Evolutionary conservation across 64 coral and sea anemone genomes (phyloP).

Genomic region (Montipora foliosa): DNA sequence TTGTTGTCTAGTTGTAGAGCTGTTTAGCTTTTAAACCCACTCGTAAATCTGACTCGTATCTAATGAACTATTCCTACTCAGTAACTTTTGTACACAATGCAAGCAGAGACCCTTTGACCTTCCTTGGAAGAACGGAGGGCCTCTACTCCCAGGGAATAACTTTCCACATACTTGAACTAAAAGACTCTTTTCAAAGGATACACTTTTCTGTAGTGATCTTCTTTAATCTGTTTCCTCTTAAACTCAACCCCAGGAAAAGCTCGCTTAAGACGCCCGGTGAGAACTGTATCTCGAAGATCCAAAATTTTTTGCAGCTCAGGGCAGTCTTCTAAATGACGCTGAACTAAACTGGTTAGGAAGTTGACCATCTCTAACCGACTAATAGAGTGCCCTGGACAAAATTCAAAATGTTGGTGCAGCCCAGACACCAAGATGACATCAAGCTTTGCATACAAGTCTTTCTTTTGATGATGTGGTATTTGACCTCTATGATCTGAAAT

Average conservation of each 20-base stretch:
- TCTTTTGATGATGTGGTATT: constrained; percentile 69
- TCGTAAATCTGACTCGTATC: too few relatives aligned
- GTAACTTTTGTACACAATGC: too few relatives aligned
- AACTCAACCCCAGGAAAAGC: constrained; percentile 91
- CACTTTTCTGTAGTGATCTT: constrained; percentile 87
- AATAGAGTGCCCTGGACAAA: constrained; percentile 68
- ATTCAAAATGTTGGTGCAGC: constrained; percentile 85
- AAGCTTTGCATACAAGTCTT: constrained; percentile 84
- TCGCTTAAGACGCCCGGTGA: constrained; percentile 82
- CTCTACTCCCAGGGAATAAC: neutral
- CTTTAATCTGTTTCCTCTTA: constrained; percentile 83
- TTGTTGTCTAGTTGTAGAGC: too few relatives aligned
- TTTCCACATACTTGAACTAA: neutral
- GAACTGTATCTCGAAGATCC: constrained; percentile 84
- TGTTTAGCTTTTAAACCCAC: too few relatives aligned
- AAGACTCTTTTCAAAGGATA: constrained; percentile 63
- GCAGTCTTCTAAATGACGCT: constrained; percentile 55
- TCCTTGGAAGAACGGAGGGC: too few relatives aligned
- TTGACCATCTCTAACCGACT: constrained; percentile 85
- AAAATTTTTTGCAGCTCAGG: constrained; percentile 92
- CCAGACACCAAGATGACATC: constrained; percentile 85
- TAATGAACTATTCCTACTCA: too few relatives aligned
- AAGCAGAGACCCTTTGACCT: too few relatives aligned
- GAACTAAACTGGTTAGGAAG: constrained; percentile 79
- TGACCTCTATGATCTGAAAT: neutral